These are phyloP conservation scores for Iphiclides podalirius DNA, from an alignment of 2,888 invertebrate genomes.

Conservation along the genomic window DNA sequence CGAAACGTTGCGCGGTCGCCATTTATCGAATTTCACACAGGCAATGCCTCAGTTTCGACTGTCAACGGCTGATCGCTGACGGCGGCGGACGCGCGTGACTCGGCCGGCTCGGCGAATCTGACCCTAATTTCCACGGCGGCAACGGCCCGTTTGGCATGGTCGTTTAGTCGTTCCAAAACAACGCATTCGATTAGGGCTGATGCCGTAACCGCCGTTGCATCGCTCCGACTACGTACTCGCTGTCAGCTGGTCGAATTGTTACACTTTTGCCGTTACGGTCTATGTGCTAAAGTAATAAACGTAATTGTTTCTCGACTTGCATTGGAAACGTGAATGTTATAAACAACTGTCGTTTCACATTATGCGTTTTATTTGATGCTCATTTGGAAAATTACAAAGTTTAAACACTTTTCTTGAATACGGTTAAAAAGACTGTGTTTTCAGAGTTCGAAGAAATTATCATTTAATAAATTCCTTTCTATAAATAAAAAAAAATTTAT, in stretches of 20 bases:
- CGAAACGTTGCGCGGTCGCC: constrained; percentile 70
- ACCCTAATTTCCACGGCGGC: constrained; percentile 40
- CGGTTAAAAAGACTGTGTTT: no score
- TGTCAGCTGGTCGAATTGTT: constrained; percentile 29
- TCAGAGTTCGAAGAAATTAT: no score
- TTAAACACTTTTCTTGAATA: no score
- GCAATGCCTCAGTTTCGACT: constrained; percentile 74
- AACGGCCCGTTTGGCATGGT: constrained; percentile 42
- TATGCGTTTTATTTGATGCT: no score
- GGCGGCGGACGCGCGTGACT: not conserved
- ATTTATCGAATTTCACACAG: constrained; percentile 80
- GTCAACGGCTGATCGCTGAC: constrained; percentile 43
- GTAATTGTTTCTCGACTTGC: no score
- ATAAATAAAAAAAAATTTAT: no score
- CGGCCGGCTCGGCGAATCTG: constrained; percentile 34
- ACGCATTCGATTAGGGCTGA: constrained; percentile 52
- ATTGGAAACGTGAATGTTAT: no score
- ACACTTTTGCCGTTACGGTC: constrained; percentile 21
- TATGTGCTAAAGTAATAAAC: no score
- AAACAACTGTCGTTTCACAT: no score
- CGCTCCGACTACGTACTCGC: constrained; percentile 30
- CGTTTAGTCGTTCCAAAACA: constrained; percentile 63
- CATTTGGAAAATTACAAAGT: no score
- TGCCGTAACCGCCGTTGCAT: constrained; percentile 53
- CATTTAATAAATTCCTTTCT: no score